Conservation (phyloP, 1,140 invertebrate genomes). For the Drosophila pruinosa region DNA sequence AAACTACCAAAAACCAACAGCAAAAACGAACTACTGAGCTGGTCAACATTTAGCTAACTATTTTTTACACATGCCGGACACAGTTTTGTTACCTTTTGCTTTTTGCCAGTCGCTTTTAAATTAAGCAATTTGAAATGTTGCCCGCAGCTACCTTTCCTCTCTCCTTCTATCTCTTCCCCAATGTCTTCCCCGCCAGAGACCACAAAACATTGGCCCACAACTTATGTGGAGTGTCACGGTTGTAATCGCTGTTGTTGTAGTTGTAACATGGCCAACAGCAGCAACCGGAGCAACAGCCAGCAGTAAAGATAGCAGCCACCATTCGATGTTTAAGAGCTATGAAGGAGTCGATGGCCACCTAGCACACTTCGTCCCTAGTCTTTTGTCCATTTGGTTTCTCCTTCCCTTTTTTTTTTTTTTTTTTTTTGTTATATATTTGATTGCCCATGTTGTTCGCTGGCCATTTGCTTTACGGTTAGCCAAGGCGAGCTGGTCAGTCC, state of each 20-base stretch:
- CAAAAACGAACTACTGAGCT: conserved; percentile 48
- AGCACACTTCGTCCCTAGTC: conserved; percentile 22
- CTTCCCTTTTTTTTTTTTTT: not conserved
- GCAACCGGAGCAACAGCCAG: conserved; percentile 3
- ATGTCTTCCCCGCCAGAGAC: not conserved
- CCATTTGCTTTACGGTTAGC: conserved; percentile 56
- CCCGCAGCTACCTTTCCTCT: conserved; percentile 36
- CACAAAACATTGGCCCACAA: conserved; percentile 65
- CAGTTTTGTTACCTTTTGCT: conserved; percentile 38
- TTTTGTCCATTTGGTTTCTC: too few relatives aligned
- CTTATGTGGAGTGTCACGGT: conserved; percentile 72
- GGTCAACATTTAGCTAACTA: conserved; percentile 71
- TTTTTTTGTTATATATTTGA: conserved; percentile 36
- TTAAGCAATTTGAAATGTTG: conserved; percentile 79
- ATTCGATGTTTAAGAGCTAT: conserved; percentile 36
- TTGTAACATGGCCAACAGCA: conserved; percentile 49
- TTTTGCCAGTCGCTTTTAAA: conserved; percentile 71
- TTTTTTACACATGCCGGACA: conserved; percentile 48
- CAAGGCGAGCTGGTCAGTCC: conserved; percentile 52
- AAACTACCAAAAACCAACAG: conserved; percentile 26
- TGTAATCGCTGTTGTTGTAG: conserved; percentile 73
- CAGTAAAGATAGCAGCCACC: conserved; percentile 59
- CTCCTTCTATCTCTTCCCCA: not conserved
- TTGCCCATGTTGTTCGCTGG: conserved; percentile 62
- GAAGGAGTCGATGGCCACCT: conserved; percentile 67